Evolutionary conservation across 2,888 invertebrate genomes (phyloP), one percentile per base, ranked within the genome.

Genomic region (Nomada flava): DNA sequence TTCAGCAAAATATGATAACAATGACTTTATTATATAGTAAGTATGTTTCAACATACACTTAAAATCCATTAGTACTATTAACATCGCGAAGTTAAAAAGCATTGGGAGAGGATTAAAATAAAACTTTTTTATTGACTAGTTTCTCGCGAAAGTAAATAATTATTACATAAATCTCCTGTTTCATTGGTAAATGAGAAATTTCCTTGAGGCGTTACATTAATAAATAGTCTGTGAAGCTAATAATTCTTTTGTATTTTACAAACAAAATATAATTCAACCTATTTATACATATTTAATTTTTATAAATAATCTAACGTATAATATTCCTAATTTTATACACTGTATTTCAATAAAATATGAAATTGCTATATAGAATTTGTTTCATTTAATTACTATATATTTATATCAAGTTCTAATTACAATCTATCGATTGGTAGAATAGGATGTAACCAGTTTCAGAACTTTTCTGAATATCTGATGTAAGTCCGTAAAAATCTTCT

Each of bases 361-460:
- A 89, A 91, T 84, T 86, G 82, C 83, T 83, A 63, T 79, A 79
- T 76, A 80, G 79, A 73, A 85, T 83, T 83, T 72, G 26, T 83
- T 81, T 79, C 83, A 77, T 85, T 87, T 80, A 81, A 76, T 83
- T 62, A 26, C 76, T 80, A 84, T 79, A 69, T 69, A 55, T 82
- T 84, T 77, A 83, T 84, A 85, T 77, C 80, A 79, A 88, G 62
- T 88, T 90, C 90, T 93, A 94, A 92, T 93, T 94, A 89, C 96
- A 96, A 94, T 98, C 98, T 92, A 97, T 96, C 79, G 98, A 98
- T 94, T 99, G 99, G 95, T 99, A 99, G 95, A 99, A 99, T 91
- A 99, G 95, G 94, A 99, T 99, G 95, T 99, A 99, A 91, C 99
- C 99, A 73, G 99, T 99, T 95, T 99, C 99, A 55, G 99, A 99